These are phyloP conservation scores for Scatophagus argus DNA, from an alignment of 2,113 vertebrate genomes.

Conservation along the genomic window DNA sequence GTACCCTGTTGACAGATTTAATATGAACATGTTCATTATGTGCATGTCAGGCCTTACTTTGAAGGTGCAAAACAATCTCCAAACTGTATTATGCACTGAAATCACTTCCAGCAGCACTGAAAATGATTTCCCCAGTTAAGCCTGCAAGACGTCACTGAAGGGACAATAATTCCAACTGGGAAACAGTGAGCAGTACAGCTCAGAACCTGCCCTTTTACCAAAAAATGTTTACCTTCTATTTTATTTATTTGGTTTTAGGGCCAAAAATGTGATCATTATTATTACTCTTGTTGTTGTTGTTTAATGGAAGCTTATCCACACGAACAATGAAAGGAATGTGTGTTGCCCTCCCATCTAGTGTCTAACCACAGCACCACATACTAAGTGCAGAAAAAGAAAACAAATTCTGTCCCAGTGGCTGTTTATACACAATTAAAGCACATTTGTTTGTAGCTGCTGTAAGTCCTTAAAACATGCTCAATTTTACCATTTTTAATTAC, in stretches of 20 bases:
- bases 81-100: slow-evolving; percentile 60
- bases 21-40: slow-evolving; percentile 38
- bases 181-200: slow-evolving; percentile 8
- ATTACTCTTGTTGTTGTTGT: background rate
- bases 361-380: slow-evolving; percentile 9
- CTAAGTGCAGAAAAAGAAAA: background rate
- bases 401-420: background rate
- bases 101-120: slow-evolving; percentile 30
- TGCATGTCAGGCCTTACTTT: slow-evolving; percentile 40
- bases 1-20: slow-evolving; percentile 40
- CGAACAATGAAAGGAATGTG: background rate
- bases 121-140: slow-evolving; percentile 37
- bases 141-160: background rate
- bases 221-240: background rate
- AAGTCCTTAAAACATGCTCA: background rate
- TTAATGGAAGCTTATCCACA: background rate
- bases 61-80: slow-evolving; percentile 54
- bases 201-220: background rate
- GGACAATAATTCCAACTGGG: slow-evolving; percentile 6
- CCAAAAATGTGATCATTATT: background rate
- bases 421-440: background rate
- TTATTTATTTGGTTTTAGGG: background rate
- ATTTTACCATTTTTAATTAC: slow-evolving; percentile 3
- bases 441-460: background rate
- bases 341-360: background rate